phyloP scores from a whole-genome alignment of 2,797 vertebrate genomes.

The Australoheros facetus region DNA sequence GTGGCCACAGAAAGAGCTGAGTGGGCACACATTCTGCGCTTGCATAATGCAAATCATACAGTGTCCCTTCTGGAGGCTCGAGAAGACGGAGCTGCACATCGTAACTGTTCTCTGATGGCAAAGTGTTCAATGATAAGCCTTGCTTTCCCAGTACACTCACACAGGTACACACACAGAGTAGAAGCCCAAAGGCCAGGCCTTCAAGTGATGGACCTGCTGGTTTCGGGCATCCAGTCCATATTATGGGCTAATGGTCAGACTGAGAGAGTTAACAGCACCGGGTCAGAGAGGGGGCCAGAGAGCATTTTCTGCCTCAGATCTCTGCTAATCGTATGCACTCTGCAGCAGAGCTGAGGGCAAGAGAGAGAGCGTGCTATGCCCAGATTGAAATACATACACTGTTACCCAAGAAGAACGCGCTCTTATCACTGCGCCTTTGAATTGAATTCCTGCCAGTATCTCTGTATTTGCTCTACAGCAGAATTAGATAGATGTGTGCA shows the following conservation, averaged over 20 bases:
- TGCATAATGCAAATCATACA: slow-evolving; percentile 85
- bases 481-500: slow-evolving; percentile 24
- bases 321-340: slow-evolving; percentile 28
- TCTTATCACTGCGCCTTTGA: slow-evolving; percentile 30
- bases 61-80: slow-evolving; percentile 67
- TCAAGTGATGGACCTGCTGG: slow-evolving; percentile 28
- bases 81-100: slow-evolving; percentile 53
- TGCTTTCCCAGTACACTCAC: not conserved
- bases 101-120: slow-evolving; percentile 12
- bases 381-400: slow-evolving; percentile 33
- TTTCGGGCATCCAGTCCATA: slow-evolving; percentile 13
- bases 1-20: slow-evolving; percentile 77
- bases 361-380: not conserved
- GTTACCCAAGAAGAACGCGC: slow-evolving; percentile 16
- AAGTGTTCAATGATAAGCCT: slow-evolving; percentile 31
- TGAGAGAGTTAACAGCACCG: slow-evolving; percentile 28
- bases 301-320: slow-evolving; percentile 31
- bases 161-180: slow-evolving; percentile 8
- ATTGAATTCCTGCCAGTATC: slow-evolving; percentile 36
- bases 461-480: slow-evolving; percentile 33
- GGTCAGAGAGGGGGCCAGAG: slow-evolving; percentile 33
- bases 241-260: slow-evolving; percentile 38
- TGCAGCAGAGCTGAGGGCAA: slow-evolving; percentile 31
- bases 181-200: slow-evolving; percentile 4
- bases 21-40: slow-evolving; percentile 80